These are phyloP conservation scores for Eira barbara DNA, from an alignment of 2,113 vertebrate genomes.

Conservation along the genomic window DNA sequence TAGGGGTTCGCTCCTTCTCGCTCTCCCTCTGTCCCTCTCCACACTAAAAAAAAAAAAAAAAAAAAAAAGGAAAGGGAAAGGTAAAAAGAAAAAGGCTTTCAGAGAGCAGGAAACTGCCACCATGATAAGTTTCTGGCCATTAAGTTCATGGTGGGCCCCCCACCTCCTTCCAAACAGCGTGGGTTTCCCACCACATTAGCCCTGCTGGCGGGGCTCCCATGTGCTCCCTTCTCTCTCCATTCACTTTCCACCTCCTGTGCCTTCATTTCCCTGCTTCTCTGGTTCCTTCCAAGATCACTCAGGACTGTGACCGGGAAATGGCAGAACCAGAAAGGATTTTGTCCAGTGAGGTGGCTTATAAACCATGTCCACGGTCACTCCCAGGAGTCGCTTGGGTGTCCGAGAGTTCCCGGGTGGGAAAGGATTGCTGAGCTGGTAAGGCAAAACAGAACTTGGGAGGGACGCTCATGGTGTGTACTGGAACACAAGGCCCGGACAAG, in stretches of 20 bases:
- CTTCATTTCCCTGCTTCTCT: neutral
- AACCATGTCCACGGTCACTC: neutral
- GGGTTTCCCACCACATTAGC: accelerated
- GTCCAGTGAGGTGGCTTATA: neutral
- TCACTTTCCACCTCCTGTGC: neutral
- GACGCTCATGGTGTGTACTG: neutral
- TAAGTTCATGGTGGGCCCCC: neutral
- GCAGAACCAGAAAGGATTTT: neutral
- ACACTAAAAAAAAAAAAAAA: neutral
- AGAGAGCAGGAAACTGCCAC: neutral
- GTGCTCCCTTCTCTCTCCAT: neutral
- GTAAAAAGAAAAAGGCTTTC: neutral
- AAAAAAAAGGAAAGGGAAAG: neutral
- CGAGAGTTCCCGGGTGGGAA: neutral
- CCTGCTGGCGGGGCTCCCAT: neutral
- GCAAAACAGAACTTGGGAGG: neutral
- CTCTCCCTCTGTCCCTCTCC: neutral
- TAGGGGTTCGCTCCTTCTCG: neutral
- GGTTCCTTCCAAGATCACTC: neutral
- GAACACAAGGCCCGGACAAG: neutral
- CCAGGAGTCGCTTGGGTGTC: neutral
- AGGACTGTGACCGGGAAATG: neutral
- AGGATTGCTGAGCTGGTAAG: neutral
- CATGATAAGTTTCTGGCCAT: neutral
- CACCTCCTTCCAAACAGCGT: too few species aligned